These are phyloP conservation scores for Ornithoptera priamus DNA, from an alignment of 2,888 invertebrate genomes.

Conservation along the genomic window DNA sequence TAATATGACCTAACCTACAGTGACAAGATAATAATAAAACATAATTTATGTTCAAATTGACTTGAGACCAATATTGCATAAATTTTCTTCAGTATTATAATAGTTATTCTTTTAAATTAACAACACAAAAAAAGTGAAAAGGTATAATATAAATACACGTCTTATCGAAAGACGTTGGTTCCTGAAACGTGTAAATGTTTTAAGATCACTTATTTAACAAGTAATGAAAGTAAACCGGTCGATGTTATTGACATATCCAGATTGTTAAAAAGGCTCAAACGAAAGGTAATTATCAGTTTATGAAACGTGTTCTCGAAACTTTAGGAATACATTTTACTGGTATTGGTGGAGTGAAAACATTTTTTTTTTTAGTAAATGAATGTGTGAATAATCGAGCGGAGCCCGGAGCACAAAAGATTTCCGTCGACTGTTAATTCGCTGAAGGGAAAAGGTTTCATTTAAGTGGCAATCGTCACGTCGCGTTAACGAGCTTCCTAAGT, in stretches of 20 bases:
- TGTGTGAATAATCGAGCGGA: slow-evolving; percentile 1
- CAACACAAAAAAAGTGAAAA: not conserved
- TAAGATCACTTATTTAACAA: not conserved
- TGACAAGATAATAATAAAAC: too few relatives aligned
- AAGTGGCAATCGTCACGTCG: slow-evolving; percentile 73
- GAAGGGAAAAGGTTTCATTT: slow-evolving; percentile 58
- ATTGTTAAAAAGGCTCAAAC: not conserved
- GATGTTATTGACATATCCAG: not conserved
- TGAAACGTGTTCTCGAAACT: slow-evolving; percentile 9
- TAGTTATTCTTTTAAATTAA: not conserved
- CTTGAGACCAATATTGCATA: slow-evolving; percentile 16
- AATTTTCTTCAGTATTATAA: slow-evolving; percentile 5
- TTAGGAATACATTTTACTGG: not conserved
- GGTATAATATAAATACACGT: not conserved
- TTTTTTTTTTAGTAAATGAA: not conserved
- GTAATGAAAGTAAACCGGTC: slow-evolving; percentile 21
- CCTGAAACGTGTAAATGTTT: not conserved
- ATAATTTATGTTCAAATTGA: slow-evolving; percentile 12
- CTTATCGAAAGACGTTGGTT: not conserved
- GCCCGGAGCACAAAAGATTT: slow-evolving; percentile 45
- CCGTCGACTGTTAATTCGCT: slow-evolving; percentile 61
- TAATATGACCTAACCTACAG: too few relatives aligned
- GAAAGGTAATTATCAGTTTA: slow-evolving; percentile 5
- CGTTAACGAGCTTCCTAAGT: slow-evolving; percentile 75
- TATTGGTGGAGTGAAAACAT: not conserved